A percentile compares a stretch with the other conserved stretches of the same genome.
Conservation (phyloP, 2,113 vertebrate species). For the Plotosus lineatus region DNA sequence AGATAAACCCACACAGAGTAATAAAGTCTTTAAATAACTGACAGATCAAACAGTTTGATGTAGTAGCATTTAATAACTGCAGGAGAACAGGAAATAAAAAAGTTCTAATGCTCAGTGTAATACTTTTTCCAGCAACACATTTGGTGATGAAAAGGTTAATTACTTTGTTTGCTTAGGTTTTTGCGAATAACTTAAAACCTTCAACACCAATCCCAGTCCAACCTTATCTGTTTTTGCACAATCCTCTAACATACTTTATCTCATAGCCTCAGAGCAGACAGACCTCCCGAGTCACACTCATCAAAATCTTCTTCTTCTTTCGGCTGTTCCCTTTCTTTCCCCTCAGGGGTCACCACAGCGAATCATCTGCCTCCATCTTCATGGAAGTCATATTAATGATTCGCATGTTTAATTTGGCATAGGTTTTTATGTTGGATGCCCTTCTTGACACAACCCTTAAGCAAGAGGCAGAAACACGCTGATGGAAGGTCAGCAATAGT, state of each 20-base stretch:
- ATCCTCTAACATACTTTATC: neutral
- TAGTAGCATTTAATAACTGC: constrained; percentile 11
- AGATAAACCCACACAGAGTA: constrained; percentile 18
- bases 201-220: neutral
- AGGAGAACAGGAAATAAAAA: neutral
- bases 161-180: neutral
- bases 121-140: neutral
- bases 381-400: too few relatives aligned
- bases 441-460: too few relatives aligned
- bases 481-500: too few relatives aligned
- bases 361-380: too few relatives aligned
- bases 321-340: too few relatives aligned
- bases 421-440: too few relatives aligned
- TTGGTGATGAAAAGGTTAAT: neutral
- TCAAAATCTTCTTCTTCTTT: too few relatives aligned
- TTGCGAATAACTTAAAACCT: neutral
- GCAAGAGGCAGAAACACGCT: too few relatives aligned
- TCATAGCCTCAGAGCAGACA: neutral
- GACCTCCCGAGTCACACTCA: neutral
- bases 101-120: neutral
- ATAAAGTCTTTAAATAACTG: constrained; percentile 32
- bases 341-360: too few relatives aligned
- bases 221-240: constrained; percentile 15
- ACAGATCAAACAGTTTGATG: constrained; percentile 21
- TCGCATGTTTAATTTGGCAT: too few relatives aligned